A percentile compares a stretch with the other conserved stretches of the same genome.
These are phyloP conservation scores for Cyrtonyx montezumae DNA, from an alignment of 2,113 vertebrate species.

Conservation along the genomic window DNA sequence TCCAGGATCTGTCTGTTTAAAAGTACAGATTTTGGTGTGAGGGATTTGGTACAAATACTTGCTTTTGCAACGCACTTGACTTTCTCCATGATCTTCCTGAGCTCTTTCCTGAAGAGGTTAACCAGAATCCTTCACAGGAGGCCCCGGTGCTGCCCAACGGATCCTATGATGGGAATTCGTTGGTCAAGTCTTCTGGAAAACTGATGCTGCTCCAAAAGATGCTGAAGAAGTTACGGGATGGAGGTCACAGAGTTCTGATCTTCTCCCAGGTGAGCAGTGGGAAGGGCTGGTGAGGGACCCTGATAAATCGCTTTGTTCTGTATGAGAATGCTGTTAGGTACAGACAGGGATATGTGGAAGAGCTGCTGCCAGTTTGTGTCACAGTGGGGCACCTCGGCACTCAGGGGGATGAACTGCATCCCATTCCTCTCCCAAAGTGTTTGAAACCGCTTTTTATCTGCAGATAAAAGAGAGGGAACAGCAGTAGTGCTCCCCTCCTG, in stretches of 20 bases:
- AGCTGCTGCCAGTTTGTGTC: not conserved
- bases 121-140: constrained; percentile 79
- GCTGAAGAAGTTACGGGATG: constrained; percentile 93
- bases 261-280: constrained; percentile 90
- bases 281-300: not conserved
- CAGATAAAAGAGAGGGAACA: not conserved
- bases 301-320: not conserved
- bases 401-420: not conserved
- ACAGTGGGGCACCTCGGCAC: not conserved
- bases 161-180: constrained; percentile 93
- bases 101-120: not conserved
- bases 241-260: constrained; percentile 95
- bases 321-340: not conserved
- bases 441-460: not conserved
- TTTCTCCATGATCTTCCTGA: accelerated
- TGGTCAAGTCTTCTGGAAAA: constrained; percentile 97
- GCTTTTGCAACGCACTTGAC: not conserved
- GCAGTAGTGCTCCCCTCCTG: not conserved
- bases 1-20: not conserved
- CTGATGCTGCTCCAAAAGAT: constrained; percentile 97
- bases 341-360: not conserved
- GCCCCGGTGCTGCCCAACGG: constrained; percentile 94
- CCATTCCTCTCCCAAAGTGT: not conserved
- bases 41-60: not conserved
- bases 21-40: accelerated